A percentile compares a stretch with the other conserved stretches of the same genome.
phyloP scores from a whole-genome alignment of 1,140 invertebrate species.

The Drosophila tani region DNA sequence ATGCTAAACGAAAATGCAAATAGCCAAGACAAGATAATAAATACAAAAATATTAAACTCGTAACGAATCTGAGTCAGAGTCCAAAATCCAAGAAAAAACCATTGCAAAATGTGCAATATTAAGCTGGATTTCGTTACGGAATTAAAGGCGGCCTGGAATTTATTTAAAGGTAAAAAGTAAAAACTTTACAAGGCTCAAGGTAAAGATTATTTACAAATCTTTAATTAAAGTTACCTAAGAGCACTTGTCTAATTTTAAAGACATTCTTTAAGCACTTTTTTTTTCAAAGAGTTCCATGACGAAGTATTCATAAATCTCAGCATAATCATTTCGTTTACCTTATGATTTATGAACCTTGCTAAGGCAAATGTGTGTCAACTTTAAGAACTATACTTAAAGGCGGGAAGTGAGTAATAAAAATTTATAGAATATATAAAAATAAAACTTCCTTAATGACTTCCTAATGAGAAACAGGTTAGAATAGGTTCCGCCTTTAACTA shows the following conservation, averaged over 20 bases:
- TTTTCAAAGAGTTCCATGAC: background rate
- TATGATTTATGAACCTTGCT: background rate
- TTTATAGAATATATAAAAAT: background rate
- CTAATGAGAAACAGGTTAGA: constrained; percentile 5
- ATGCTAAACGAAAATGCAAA: constrained; percentile 50
- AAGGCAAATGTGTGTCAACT: background rate
- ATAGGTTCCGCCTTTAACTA: constrained; percentile 1
- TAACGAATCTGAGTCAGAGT: constrained; percentile 30
- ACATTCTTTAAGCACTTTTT: background rate
- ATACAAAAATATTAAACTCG: background rate
- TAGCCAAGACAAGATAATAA: constrained; percentile 27
- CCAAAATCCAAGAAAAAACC: constrained; percentile 6
- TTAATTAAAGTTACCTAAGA: background rate
- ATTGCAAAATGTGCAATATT: constrained; percentile 10
- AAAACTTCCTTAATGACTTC: constrained; percentile 5
- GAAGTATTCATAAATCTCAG: background rate
- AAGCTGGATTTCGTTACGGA: constrained; percentile 15
- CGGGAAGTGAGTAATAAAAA: constrained; percentile 8
- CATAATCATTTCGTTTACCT: background rate
- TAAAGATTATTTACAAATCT: background rate
- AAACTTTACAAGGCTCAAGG: background rate
- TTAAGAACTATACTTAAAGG: background rate
- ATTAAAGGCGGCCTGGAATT: background rate
- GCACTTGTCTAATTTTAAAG: too few species aligned
- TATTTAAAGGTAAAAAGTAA: background rate